Base-by-base conservation (phyloP, 2,113 vertebrate species). In the Riparia riparia region DNA sequence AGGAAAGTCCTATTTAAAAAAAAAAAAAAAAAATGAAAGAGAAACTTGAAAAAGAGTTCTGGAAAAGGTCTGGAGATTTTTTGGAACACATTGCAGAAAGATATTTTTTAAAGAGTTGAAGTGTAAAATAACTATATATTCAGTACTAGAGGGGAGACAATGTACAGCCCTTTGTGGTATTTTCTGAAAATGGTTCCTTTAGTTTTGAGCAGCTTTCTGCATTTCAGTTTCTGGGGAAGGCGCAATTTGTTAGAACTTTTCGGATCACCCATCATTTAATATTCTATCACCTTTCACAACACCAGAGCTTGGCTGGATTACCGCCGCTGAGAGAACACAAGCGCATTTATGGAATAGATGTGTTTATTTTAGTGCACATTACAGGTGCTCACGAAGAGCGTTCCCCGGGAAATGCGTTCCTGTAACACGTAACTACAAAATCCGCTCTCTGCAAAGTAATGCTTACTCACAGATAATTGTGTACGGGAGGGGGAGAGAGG, bases 401-500 rank as follows among this genome's bases (percentile, higher is more conserved):
- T 61, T 95, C 91, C 82, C 57, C 41, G 49, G 80, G 50, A 91
- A 95, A 92, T 64, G 85, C 20, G 51, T 49, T 66, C 49, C 76
- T 80, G 2, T 42, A 86, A 81, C 78, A 68, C 4, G 74, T 49
- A 86, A 86, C 90, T 72, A 4, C 32, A 61, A n/a, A 65, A 89
- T 71, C 68, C 42, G 26, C 89, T 78, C 73, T 54, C 87, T 86
- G 71, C 51, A 66, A 92, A 83, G 82, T 19, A 93, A 89, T 86
- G 93, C 86, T 91, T 92, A 69, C 91, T 76, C 73, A 79, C 22
- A 92, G 85, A 69, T 92, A 95, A 94, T 95, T 94, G 85, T 89
- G 45, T 58, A 81, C 11, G 42, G 92, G 92, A 61, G 72, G 2
- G 72, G 2, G 72, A 82, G 7, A 57, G 87, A 86, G 91, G 85